Base-by-base conservation (phyloP, 2,113 vertebrate species). In the Petrocephalus zakoni region DNA sequence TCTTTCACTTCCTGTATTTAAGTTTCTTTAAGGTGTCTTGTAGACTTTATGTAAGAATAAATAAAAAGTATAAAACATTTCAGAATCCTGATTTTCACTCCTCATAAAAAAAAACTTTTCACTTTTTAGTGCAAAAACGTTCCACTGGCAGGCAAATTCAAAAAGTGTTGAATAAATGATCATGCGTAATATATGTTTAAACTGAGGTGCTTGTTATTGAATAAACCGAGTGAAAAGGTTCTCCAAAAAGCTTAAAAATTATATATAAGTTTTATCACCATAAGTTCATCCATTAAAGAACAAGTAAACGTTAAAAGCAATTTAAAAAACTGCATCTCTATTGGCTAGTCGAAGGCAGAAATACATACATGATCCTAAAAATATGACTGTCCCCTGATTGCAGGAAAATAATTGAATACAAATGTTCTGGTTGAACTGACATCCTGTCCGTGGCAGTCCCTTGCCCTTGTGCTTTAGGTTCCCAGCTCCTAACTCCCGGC, bases 61-160 rank as follows among this genome's bases (percentile, higher is more conserved):
- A 88, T 89, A 84, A 89, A 93, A 90, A 89, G 84, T 92, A 91
- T 89, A 1, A 89, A n/a, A 55, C 29, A 86, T 88, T 68, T 25
- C n/a, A 25, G 84, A 89, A 34, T 75, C 55, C 11, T 86, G 21
- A 68, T 86, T 85, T 55, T 17, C 21, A 7, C 29, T 47, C 37
- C 46, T 72, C 21, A 46, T 15, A 52, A n/a, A 53, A 4, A 34
- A 10, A 21, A n/a, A n/a, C n/a, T n/a, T n/a, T 2, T 17, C 9
- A 22, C 83, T 52, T 19, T 52, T 85, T 51, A 52, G 47, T 42
- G 15, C 25, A 56, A 37, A 29, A 55, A 37, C 13, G 84, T 53
- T 11, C 52, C 29, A n/a, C 81, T 13, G 8, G 46, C 81, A n/a
- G 21, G 47, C 46, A 49, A 83, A 21, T 47, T 78, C 53, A 55